Percentiles rank a stretch among this genome's conserved stretches.
These are phyloP conservation scores for Apis laboriosa DNA, from an alignment of 1,140 invertebrate species.

Conservation along the genomic window DNA sequence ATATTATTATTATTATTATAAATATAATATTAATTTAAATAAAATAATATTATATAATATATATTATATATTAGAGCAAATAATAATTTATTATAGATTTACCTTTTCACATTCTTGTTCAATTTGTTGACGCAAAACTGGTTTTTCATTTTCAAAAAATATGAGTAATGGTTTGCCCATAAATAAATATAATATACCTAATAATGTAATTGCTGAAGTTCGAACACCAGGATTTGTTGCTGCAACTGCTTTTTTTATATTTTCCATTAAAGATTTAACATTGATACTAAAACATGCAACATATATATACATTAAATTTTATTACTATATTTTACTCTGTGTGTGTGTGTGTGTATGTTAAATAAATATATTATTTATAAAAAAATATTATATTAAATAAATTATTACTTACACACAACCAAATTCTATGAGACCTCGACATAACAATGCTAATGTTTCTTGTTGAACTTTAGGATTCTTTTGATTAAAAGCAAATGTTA, in stretches of 20 bases:
- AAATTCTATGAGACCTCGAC: conserved; percentile 90
- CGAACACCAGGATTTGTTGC: conserved; percentile 93
- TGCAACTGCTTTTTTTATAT: conserved; percentile 90
- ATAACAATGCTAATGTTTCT: conserved; percentile 91
- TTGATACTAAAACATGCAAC: conserved; percentile 84
- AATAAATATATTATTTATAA: conserved; percentile 5
- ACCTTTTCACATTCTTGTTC: conserved; percentile 93
- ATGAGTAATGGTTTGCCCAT: conserved; percentile 88
- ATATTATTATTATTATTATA: background rate
- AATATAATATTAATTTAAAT: background rate
- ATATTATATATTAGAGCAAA: background rate
- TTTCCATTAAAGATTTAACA: conserved; percentile 89
- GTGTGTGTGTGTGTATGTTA: background rate
- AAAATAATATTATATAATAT: background rate
- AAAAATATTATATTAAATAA: conserved; percentile 15
- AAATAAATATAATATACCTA: conserved; percentile 90
- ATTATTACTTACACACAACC: conserved; percentile 85
- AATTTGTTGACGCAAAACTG: conserved; percentile 91
- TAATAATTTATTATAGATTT: conserved; percentile 9
- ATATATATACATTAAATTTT: background rate
- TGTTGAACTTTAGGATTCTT: conserved; percentile 96
- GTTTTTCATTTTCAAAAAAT: conserved; percentile 94
- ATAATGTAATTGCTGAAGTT: conserved; percentile 85
- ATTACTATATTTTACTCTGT: no score
- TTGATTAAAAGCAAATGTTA: conserved; percentile 90